Evolutionary conservation across 1,140 invertebrate species (phyloP).

Genomic region (Epicauta chinensis): DNA sequence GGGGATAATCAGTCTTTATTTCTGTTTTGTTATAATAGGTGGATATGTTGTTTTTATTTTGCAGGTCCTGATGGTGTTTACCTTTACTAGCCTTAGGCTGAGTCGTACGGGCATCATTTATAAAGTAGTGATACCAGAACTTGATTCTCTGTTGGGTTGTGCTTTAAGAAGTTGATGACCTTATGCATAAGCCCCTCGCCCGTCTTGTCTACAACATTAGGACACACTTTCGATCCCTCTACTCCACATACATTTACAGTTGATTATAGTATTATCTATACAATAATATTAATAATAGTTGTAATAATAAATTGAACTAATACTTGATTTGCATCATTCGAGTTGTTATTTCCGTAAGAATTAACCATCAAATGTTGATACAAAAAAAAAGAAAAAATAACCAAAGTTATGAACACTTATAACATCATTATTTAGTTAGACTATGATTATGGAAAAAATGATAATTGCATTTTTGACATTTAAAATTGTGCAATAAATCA

Average conservation of each 20-base stretch:
- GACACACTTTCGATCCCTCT: constrained; percentile 12
- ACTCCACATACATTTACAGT: too few relatives aligned
- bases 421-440: too few relatives aligned
- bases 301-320: too few relatives aligned
- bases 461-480: too few relatives aligned
- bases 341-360: too few relatives aligned
- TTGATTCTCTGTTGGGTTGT: constrained; percentile 36
- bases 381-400: too few relatives aligned
- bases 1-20: constrained; percentile 36
- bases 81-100: constrained; percentile 34
- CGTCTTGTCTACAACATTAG: constrained; percentile 11
- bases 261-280: too few relatives aligned
- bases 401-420: too few relatives aligned
- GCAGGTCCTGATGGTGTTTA: constrained; percentile 41
- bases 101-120: constrained; percentile 40
- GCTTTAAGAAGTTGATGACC: constrained; percentile 38
- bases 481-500: neutral
- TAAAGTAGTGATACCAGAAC: constrained; percentile 41
- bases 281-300: too few relatives aligned
- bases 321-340: too few relatives aligned
- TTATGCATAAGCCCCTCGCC: constrained; percentile 28
- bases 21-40: constrained; percentile 32
- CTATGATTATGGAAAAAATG: too few relatives aligned
- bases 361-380: too few relatives aligned
- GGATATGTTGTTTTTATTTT: constrained; percentile 38